A percentile compares a stretch with the other conserved stretches of the same genome.
Evolutionary conservation across 2,888 invertebrate genomes (phyloP).

Genomic region (Trissolcus brochymenae): DNA sequence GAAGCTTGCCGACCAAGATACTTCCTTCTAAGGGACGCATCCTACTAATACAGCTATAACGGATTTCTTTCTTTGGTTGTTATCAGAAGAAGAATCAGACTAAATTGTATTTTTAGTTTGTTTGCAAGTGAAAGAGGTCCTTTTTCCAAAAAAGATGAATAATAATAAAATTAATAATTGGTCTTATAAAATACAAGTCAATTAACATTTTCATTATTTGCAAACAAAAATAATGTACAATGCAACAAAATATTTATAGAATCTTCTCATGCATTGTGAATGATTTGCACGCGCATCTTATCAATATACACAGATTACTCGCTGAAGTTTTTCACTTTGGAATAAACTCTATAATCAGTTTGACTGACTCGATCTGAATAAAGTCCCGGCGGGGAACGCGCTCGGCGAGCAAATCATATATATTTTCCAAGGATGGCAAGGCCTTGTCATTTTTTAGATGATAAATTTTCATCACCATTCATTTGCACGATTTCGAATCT

Average conservation of each 20-base stretch:
- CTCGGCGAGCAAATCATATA: constrained; percentile 27
- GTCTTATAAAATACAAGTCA: not conserved
- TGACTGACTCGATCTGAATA: constrained; percentile 29
- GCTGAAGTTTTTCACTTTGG: constrained; percentile 35
- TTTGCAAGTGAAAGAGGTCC: no score
- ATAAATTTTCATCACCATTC: not conserved
- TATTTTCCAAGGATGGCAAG: constrained; percentile 5
- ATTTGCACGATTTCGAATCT: not conserved
- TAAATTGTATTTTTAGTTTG: constrained; percentile 35
- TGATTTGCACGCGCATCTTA: constrained; percentile 43
- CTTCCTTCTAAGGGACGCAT: constrained; percentile 67
- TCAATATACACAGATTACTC: constrained; percentile 32
- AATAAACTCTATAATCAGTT: constrained; percentile 39
- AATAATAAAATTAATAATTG: no score
- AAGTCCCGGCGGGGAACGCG: not conserved
- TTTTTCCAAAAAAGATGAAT: no score
- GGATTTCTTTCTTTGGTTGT: constrained; percentile 63
- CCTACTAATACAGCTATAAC: constrained; percentile 67
- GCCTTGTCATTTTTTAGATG: not conserved
- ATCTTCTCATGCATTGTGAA: constrained; percentile 5
- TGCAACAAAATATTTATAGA: constrained; percentile 4
- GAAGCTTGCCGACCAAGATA: constrained; percentile 56
- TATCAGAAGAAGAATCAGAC: constrained; percentile 49
- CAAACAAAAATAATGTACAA: constrained; percentile 13
- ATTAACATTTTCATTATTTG: not conserved